Base-by-base conservation (phyloP, 2,888 invertebrate species). In the Aspidiotus rigidus region DNA sequence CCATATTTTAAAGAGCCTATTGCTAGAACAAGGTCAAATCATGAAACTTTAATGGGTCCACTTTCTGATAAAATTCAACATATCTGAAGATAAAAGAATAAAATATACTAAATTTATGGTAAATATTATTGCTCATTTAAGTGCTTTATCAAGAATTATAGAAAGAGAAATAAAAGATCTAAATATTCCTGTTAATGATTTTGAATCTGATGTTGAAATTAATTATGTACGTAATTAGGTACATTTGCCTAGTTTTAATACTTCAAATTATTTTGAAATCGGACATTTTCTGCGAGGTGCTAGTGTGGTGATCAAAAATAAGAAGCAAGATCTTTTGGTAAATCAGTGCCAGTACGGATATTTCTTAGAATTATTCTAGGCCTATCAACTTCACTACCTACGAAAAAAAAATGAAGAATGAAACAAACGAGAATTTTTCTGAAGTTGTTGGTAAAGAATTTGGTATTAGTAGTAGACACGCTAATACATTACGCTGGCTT, bases 331-430 rank as follows among this genome's bases (percentile, higher is more conserved):
- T 44, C 49, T 44, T 44, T 56, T 56, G 16, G 16, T 56, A n/a
- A 10, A n/a, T 56, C 56, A 56, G 7, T 56, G 56, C 15, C 56
- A 56, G 11, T 56, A 56, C 15, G 56, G 56, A n/a, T 56, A 56
- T 15, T 56, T 56, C 16, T 15, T 56, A 8, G 56, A 56, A 56
- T 56, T 44, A 44, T 44, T 44, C n/a, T n/a, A n/a, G n/a, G n/a
- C n/a, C 49, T 44, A 44, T 44, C 49, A 44, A 44, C 49, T 44
- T 44, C 49, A 44, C n/a, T n/a, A n/a, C n/a, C 49, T 44, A 44
- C 11, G 49, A 11, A 11, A 44, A 44, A 44, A 44, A 44, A 44
- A 11, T 44, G 49, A 44, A 44, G 49, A 44, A 44, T 44, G 11
- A 44, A 44, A 44, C 49, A 10, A 44, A 44, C 49, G 49, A 44